Percentiles rank a stretch among this genome's conserved stretches.
These are phyloP conservation scores for Pegoplata infirma DNA, from an alignment of 2,888 invertebrate species.

Conservation along the genomic window DNA sequence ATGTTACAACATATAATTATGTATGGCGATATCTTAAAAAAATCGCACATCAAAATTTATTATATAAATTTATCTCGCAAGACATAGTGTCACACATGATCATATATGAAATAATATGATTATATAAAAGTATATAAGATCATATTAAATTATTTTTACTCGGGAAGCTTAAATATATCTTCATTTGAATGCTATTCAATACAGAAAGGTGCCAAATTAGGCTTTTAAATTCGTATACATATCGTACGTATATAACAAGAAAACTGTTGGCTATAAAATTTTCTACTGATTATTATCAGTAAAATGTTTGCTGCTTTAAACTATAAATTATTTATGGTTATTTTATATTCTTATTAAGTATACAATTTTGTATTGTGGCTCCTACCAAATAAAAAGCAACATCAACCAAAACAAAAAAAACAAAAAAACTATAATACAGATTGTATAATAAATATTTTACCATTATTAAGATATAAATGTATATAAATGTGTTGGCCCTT, in stretches of 20 bases:
- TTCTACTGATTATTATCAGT: conserved; percentile 22
- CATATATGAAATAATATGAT: too few species aligned
- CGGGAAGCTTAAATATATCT: too few species aligned
- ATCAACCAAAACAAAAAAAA: neutral
- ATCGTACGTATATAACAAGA: too few species aligned
- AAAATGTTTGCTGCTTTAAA: conserved; percentile 17
- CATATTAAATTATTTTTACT: too few species aligned
- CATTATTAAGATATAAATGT: conserved; percentile 26
- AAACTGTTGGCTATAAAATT: conserved; percentile 10
- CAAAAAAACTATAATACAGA: neutral
- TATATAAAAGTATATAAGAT: too few species aligned
- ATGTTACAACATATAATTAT: too few species aligned
- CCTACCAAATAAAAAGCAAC: neutral
- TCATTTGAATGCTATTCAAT: neutral
- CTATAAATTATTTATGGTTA: conserved; percentile 32
- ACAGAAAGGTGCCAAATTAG: conserved; percentile 15
- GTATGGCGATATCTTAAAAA: too few species aligned
- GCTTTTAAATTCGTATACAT: too few species aligned
- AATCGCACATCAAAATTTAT: too few species aligned
- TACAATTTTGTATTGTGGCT: neutral
- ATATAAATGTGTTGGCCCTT: conserved; percentile 48
- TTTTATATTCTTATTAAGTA: conserved; percentile 13
- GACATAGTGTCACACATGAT: too few species aligned
- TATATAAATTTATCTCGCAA: too few species aligned
- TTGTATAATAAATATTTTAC: conserved; percentile 2